Evolutionary conservation across 2,113 vertebrate species (phyloP).

Genomic region (Aramus guarauna): DNA sequence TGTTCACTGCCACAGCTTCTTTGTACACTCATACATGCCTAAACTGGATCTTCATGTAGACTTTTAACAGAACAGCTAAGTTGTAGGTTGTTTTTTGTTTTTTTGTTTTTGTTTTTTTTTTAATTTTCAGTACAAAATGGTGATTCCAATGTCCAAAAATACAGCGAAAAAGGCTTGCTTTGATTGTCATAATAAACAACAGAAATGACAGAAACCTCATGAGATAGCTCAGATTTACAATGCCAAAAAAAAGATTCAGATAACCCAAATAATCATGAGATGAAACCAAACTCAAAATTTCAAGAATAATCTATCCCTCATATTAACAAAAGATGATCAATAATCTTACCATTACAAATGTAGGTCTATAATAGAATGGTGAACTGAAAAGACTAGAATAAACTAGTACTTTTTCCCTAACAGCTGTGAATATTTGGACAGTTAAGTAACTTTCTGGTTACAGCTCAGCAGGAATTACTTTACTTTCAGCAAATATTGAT

Average conservation of each 20-base stretch:
- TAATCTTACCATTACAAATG: neutral
- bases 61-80: neutral
- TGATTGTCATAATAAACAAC: neutral
- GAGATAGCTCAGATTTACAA: neutral
- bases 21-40: neutral
- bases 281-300: neutral
- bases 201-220: neutral
- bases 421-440: conserved; percentile 5
- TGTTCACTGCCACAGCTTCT: neutral
- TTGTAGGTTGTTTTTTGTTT: no score
- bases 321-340: neutral
- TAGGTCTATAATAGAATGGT: neutral
- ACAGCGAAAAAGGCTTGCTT: neutral
- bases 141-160: neutral
- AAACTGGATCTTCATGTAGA: neutral
- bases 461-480: neutral
- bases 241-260: neutral
- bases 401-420: neutral
- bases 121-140: neutral
- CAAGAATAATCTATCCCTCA: neutral
- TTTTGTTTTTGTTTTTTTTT: no score
- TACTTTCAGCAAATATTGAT: conserved; percentile 35
- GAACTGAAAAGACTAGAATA: neutral
- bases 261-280: neutral
- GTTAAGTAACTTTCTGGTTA: neutral